Evolutionary conservation across 2,113 vertebrate species (phyloP).

Genomic region (Eonycteris spelaea): DNA sequence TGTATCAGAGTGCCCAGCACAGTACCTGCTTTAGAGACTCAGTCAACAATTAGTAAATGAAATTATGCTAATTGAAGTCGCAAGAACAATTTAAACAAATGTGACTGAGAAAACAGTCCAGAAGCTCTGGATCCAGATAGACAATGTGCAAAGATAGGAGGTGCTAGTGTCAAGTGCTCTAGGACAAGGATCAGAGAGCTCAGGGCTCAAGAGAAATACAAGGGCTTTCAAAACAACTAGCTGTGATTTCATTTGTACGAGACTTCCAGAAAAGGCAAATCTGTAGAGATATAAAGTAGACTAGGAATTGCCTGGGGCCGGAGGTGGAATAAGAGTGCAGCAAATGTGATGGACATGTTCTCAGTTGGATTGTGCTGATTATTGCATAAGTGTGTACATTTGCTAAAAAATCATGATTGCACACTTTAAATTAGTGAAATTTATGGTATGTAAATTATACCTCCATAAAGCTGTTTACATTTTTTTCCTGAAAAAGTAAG

Average conservation of each 20-base stretch:
- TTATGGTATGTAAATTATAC: background rate
- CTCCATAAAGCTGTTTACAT: background rate
- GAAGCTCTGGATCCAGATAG: background rate
- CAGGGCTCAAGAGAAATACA: background rate
- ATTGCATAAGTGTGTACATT: background rate
- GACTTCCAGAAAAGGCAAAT: background rate
- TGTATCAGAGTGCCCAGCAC: background rate
- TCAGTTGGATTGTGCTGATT: background rate
- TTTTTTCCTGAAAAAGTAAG: background rate
- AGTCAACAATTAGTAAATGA: background rate
- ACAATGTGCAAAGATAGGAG: background rate
- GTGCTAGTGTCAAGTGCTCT: background rate
- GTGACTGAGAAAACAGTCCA: background rate
- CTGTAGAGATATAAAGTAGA: background rate
- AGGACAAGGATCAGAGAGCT: background rate
- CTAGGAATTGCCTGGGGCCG: background rate
- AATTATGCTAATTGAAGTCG: background rate
- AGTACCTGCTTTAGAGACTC: background rate
- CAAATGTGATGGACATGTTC: background rate
- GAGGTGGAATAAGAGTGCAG: background rate
- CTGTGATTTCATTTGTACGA: background rate
- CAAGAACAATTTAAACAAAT: background rate
- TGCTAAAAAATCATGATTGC: background rate
- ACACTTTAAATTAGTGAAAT: background rate
- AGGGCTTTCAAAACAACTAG: background rate